phyloP scores from a whole-genome alignment of 2,113 vertebrate species.

The Protobothrops flavoviridis region DNA sequence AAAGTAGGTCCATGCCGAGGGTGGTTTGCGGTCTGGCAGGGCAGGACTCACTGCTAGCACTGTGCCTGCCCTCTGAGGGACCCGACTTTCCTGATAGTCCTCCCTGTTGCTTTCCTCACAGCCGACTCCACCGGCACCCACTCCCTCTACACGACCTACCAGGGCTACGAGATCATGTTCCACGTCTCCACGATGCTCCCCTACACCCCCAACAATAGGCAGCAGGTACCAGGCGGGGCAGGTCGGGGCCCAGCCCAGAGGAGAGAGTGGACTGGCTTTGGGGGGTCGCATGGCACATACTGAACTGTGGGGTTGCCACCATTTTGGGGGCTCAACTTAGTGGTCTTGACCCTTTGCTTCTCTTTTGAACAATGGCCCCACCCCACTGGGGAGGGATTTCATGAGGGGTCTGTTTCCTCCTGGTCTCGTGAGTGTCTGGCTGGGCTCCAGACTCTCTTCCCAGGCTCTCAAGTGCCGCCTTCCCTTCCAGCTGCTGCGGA shows the following conservation, averaged over 20 bases:
- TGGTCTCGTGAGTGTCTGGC: too few relatives aligned
- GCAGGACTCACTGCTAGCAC: fast-evolving
- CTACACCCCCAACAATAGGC: constrained; percentile 92
- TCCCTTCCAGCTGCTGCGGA: constrained; percentile 81
- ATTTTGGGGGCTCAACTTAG: background rate
- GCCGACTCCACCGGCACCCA: constrained; percentile 93
- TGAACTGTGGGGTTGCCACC: background rate
- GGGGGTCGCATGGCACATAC: background rate
- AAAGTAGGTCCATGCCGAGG: constrained; percentile 75
- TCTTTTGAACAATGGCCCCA: too few relatives aligned
- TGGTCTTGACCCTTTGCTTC: background rate
- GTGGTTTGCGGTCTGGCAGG: background rate
- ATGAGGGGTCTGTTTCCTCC: background rate
- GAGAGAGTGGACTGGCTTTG: too few relatives aligned
- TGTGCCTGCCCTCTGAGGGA: background rate
- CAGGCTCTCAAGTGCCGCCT: background rate
- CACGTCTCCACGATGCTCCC: constrained; percentile 95
- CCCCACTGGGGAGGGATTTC: background rate
- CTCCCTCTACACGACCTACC: constrained; percentile 92
- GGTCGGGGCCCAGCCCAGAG: background rate
- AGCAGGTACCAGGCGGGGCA: constrained; percentile 76
- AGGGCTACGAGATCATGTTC: constrained; percentile 97
- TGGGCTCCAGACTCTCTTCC: background rate
- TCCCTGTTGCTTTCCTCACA: constrained; percentile 41
- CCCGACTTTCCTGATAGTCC: too few relatives aligned